Conservation (phyloP, 2,888 invertebrate genomes). For the Agrotis exclamationis region DNA sequence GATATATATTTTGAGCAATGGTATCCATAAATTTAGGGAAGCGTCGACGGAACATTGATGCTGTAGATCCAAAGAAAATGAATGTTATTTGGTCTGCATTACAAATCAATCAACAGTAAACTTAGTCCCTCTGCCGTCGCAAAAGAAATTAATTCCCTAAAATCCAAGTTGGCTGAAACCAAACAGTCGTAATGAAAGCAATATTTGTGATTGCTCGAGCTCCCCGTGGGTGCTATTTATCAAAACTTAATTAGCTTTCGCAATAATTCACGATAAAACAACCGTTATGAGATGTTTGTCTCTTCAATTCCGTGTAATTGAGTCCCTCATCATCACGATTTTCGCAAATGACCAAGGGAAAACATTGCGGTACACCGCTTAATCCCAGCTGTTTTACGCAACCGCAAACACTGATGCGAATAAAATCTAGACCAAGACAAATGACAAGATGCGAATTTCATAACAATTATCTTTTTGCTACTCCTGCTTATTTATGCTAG, state of each 20-base stretch:
- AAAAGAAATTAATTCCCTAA: conserved; percentile 27
- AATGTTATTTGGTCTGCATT: neutral
- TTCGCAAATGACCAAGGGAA: conserved; percentile 57
- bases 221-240: conserved; percentile 59
- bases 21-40: no score
- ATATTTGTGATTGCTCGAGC: conserved; percentile 40
- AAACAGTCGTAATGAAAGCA: conserved; percentile 35
- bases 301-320: conserved; percentile 55
- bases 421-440: conserved; percentile 45
- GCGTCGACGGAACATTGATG: neutral
- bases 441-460: conserved; percentile 8
- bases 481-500: neutral
- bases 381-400: conserved; percentile 71
- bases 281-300: conserved; percentile 49
- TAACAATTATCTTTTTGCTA: neutral
- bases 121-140: neutral
- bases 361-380: conserved; percentile 71
- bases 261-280: conserved; percentile 63
- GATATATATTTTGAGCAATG: conserved; percentile 3
- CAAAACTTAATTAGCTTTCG: conserved; percentile 65
- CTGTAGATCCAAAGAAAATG: neutral
- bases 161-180: conserved; percentile 35
- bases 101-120: conserved; percentile 37
- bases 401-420: conserved; percentile 63
- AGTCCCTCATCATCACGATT: conserved; percentile 52